phyloP scores from a whole-genome alignment of 2,113 vertebrate species.

The Lycocorax pyrrhopterus region DNA sequence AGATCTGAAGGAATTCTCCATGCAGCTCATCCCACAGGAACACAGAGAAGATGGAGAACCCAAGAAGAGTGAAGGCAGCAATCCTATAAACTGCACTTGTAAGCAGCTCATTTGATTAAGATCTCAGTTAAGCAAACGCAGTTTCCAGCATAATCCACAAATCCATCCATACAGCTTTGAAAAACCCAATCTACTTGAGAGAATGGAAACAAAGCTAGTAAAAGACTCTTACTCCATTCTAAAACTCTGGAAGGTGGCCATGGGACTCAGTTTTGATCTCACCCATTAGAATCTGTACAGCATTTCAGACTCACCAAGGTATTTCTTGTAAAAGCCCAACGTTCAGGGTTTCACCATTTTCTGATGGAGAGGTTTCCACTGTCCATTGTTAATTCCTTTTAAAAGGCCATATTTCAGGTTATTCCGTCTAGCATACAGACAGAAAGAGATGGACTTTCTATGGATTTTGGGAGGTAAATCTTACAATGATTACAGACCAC shows the following conservation, averaged over 20 bases:
- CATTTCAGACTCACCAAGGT: background rate
- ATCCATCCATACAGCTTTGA: background rate
- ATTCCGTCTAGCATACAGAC: background rate
- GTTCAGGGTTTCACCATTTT: background rate
- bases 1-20: background rate
- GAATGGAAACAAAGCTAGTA: background rate
- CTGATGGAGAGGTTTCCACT: background rate
- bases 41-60: background rate
- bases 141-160: background rate
- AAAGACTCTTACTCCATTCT: background rate
- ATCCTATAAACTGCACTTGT: background rate
- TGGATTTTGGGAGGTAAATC: conserved; percentile 34
- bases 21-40: background rate
- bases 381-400: background rate
- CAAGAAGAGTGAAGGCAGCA: background rate
- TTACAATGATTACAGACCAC: conserved; percentile 54
- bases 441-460: conserved; percentile 17
- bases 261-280: background rate
- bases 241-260: background rate
- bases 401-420: background rate
- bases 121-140: background rate
- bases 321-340: background rate
- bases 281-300: background rate
- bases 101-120: background rate
- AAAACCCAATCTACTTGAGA: background rate